A percentile compares a stretch with the other conserved stretches of the same genome.
Conservation (phyloP, 2,113 vertebrate species). For the Maccullochella peelii region DNA sequence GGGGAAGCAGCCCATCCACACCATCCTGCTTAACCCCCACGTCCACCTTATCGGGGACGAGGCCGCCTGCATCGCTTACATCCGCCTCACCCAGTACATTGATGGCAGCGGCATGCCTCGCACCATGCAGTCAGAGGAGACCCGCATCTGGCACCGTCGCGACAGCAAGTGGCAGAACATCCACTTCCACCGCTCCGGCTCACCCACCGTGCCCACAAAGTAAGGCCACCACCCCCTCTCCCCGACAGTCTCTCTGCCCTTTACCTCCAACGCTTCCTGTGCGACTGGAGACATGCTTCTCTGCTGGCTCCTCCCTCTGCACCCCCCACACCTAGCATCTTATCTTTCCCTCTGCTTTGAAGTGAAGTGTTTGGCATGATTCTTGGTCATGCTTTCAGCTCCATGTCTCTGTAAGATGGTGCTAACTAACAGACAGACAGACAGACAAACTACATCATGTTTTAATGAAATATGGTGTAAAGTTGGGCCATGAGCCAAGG, state of each 20-base stretch:
- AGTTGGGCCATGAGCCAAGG: too few species aligned
- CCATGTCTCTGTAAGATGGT: too few species aligned
- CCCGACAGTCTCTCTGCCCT: neutral
- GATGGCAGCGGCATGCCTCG: conserved; percentile 90
- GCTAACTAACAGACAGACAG: too few species aligned
- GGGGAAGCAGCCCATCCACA: conserved; percentile 92
- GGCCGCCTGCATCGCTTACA: conserved; percentile 95
- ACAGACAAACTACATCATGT: too few species aligned
- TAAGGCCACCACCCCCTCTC: conserved; percentile 75
- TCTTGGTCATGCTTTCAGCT: too few species aligned
- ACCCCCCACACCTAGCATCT: too few species aligned
- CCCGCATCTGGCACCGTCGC: conserved; percentile 96
- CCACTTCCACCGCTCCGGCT: conserved; percentile 97
- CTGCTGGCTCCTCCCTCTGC: too few species aligned
- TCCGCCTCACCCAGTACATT: conserved; percentile 96
- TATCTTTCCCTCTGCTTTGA: too few species aligned
- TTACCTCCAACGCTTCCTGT: neutral
- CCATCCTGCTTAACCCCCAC: conserved; percentile 96
- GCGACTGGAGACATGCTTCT: neutral
- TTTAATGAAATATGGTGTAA: too few species aligned
- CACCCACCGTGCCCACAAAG: conserved; percentile 93
- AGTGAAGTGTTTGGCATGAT: too few species aligned
- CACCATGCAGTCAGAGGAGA: conserved; percentile 98
- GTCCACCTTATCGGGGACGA: conserved; percentile 97
- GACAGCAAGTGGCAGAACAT: conserved; percentile 98